Conservation (phyloP, 2,113 vertebrate genomes). For the Dascyllus trimaculatus region DNA sequence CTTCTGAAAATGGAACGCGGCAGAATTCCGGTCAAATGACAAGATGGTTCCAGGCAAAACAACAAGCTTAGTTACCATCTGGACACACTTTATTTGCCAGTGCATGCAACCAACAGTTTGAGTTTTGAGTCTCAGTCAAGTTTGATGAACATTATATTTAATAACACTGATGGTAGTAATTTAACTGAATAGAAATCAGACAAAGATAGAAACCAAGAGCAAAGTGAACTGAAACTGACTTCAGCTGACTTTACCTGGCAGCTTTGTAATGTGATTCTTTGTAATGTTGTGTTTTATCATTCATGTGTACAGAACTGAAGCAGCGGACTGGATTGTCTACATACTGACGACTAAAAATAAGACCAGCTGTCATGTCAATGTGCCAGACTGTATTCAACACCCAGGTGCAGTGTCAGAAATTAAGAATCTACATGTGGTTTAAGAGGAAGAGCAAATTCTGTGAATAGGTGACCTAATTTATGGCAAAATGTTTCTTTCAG, state of each 20-base stretch:
- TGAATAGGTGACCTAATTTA: no score
- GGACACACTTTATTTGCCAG: background rate
- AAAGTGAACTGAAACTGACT: background rate
- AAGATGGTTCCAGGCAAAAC: constrained; percentile 28
- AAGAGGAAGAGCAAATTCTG: no score
- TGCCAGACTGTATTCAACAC: constrained; percentile 9
- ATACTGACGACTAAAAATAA: background rate
- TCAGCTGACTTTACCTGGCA: background rate
- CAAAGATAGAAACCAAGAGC: no score
- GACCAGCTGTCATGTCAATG: background rate
- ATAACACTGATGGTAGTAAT: no score
- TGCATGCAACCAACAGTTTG: background rate
- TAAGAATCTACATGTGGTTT: no score
- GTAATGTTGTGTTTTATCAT: background rate
- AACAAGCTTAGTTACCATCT: background rate
- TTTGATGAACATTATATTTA: no score
- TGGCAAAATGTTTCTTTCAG: no score
- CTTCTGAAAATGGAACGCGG: no score
- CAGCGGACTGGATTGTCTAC: constrained; percentile 14
- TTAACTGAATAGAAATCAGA: no score
- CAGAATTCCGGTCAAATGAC: constrained; percentile 3
- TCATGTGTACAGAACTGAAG: background rate
- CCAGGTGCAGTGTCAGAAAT: background rate
- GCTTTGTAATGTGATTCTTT: background rate
- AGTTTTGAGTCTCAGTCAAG: no score